A percentile compares a stretch with the other conserved stretches of the same genome.
Conservation (phyloP, 2,888 invertebrate genomes). For the Nipponacmea schrenckii region DNA sequence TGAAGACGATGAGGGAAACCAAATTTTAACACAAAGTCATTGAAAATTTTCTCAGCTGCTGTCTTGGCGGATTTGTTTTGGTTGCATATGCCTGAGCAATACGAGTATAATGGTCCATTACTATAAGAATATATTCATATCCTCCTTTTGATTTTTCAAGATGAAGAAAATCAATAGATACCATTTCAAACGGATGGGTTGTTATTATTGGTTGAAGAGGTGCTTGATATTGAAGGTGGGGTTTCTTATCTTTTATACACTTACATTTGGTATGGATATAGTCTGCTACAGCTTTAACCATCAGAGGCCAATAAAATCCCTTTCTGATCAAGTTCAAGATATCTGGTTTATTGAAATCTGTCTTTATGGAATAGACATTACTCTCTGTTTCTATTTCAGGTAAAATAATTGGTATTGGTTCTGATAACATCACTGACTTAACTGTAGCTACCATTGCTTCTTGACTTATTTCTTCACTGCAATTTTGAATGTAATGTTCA, state of each 20-base stretch:
- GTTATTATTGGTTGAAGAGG: slow-evolving; percentile 25
- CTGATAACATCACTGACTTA: background rate
- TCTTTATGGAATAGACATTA: background rate
- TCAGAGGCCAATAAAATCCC: slow-evolving; percentile 15
- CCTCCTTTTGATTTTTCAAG: slow-evolving; percentile 27
- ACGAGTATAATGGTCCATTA: slow-evolving; percentile 27
- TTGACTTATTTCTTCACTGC: slow-evolving; percentile 4
- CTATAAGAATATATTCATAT: no score
- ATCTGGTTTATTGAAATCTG: background rate
- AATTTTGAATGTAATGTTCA: slow-evolving; percentile 15
- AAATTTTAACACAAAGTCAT: slow-evolving; percentile 31
- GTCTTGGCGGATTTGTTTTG: slow-evolving; percentile 28
- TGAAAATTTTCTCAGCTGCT: slow-evolving; percentile 34
- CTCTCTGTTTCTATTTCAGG: background rate
- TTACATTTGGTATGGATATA: slow-evolving; percentile 18
- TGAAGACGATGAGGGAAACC: slow-evolving; percentile 33
- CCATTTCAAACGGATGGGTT: slow-evolving; percentile 28
- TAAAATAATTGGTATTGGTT: background rate
- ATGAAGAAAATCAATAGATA: slow-evolving; percentile 34
- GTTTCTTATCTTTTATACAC: background rate
- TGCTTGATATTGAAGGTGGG: no score
- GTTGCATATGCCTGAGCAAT: slow-evolving; percentile 29
- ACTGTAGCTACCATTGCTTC: slow-evolving; percentile 6
- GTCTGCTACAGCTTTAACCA: slow-evolving; percentile 17
- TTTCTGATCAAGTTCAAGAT: slow-evolving; percentile 11